Base-by-base conservation (phyloP, 2,113 vertebrate species). In the Trochalopteron elliotii region DNA sequence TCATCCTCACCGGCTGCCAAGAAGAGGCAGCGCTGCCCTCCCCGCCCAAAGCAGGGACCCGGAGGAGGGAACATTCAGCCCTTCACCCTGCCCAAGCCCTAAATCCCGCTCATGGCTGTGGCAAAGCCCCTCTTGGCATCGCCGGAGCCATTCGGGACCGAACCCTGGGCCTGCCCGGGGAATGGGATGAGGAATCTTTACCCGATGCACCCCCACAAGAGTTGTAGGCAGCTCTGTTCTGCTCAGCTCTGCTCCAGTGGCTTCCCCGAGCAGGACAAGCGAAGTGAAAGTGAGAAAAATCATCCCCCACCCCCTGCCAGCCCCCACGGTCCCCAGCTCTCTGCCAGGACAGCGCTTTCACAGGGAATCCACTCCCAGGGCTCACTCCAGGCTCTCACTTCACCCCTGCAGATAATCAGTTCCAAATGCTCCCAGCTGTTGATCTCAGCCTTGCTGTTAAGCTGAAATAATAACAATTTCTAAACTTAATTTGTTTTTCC, bases 191-290 rank as follows among this genome's bases (percentile, higher is more conserved):
- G 12, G 15, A 15, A 5, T 44, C 20, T 67, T 70, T 15, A 50
- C 30, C 5, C 0, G 0, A 3, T 27, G 10, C 3, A n/a, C 15
- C 12, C 7, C 12, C 3, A 47, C 10, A 12, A 12, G 14, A 25
- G 2, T 0, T 24, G 22, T 1, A 3, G 40, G 45, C 76, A 60
- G 47, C 49, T 72, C 25, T 60, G 59, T 44, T 60, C 39, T 39
- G 37, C 37, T 39, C 76, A 60, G 47, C 49, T 72, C 25, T 60
- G 59, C 49, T 60, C 39, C 68, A 19, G 44, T 8, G 27, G 39
- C 52, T 18, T 12, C 30, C 25, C 56, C 9, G 40, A 65, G 37
- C 50, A 20, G 72, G 50, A 28, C 25, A 28, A 27, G 71, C 3
- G 1, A n/a, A 56, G 27, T 15, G 5, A 57, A 61, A 74, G 28